Evolutionary conservation across 2,113 vertebrate genomes (phyloP), one percentile per base, ranked within the genome.

Genomic region (Amblyopsis rosae): DNA sequence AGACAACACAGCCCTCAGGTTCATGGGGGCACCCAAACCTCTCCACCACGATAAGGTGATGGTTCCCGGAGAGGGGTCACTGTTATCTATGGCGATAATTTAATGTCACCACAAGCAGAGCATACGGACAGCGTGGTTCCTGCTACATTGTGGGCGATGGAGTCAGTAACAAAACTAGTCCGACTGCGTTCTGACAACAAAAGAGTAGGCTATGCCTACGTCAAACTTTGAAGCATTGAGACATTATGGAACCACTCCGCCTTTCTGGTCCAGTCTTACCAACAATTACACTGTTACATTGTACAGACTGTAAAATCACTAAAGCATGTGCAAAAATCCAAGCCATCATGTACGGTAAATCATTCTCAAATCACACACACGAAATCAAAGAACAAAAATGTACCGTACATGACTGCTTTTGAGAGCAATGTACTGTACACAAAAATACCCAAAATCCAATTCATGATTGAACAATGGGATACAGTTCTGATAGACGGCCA

Each of bases 271-370:
- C 26, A 26, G 26, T 2, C 26, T 26, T 17, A 26, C 15, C 70
- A 73, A 82, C 79, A 81, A 62, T 47, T 19, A 75, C 65, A 57
- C 72, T 68, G 68, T 65, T 68, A 59, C 69, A 57, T 33, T 41
- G 3, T 47, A 15, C 46, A 9, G 3, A 65, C 80, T 41, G 5
- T 4, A 13, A 54, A 1, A 15, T 16, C 53, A 17, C 53, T 15
- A 16, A 54, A n/a, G 5, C 6, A 12, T 54, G 15, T 54, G 16
- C 12, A 8, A 53, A 1, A n/a, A 15, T 53, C 6, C 50, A 12
- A 15, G 12, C n/a, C 12, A 54, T 15, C 16, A 8, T 54, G 53
- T n/a, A 54, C 10, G 5, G 50, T 12, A 53, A n/a, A 53, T n/a
- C n/a, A 26, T 41, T 5, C 6, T 41, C 35, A 41, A 41, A 6